phyloP scores from a whole-genome alignment of 2,888 invertebrate genomes.

The Troides aeacus region DNA sequence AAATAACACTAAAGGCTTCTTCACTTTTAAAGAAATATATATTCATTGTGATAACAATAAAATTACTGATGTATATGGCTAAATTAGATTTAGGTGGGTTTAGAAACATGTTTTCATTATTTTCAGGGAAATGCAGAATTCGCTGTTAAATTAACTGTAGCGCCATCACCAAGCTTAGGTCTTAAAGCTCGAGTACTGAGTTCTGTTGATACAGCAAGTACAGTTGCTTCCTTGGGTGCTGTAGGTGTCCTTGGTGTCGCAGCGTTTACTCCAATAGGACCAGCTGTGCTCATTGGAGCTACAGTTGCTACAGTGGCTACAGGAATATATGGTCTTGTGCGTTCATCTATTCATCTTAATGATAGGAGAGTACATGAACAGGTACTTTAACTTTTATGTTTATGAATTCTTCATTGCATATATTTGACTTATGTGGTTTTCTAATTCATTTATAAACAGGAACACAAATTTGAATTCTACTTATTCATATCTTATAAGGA shows the following conservation, averaged over 20 bases:
- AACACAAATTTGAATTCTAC: too few relatives aligned
- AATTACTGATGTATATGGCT: too few relatives aligned
- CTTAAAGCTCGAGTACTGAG: conserved; percentile 62
- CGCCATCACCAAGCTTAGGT: conserved; percentile 64
- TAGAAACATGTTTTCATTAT: not conserved
- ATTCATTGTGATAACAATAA: too few relatives aligned
- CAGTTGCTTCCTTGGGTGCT: conserved; percentile 66
- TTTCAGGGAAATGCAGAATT: conserved; percentile 60
- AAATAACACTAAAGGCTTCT: too few relatives aligned
- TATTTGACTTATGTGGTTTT: too few relatives aligned
- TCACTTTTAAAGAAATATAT: too few relatives aligned
- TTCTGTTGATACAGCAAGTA: conserved; percentile 65
- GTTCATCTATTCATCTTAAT: conserved; percentile 70
- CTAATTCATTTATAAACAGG: too few relatives aligned
- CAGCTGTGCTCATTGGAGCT: conserved; percentile 70
- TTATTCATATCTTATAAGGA: too few relatives aligned
- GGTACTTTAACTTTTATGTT: conserved; percentile 45
- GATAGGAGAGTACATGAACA: conserved; percentile 76
- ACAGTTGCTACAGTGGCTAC: conserved; percentile 68
- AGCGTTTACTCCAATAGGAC: conserved; percentile 73
- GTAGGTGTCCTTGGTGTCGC: conserved; percentile 76
- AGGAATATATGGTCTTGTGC: conserved; percentile 74
- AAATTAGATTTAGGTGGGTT: not conserved
- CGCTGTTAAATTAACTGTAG: conserved; percentile 63
- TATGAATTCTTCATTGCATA: not conserved